Base-by-base conservation (phyloP, 2,113 vertebrate species). In the Pterocles gutturalis region DNA sequence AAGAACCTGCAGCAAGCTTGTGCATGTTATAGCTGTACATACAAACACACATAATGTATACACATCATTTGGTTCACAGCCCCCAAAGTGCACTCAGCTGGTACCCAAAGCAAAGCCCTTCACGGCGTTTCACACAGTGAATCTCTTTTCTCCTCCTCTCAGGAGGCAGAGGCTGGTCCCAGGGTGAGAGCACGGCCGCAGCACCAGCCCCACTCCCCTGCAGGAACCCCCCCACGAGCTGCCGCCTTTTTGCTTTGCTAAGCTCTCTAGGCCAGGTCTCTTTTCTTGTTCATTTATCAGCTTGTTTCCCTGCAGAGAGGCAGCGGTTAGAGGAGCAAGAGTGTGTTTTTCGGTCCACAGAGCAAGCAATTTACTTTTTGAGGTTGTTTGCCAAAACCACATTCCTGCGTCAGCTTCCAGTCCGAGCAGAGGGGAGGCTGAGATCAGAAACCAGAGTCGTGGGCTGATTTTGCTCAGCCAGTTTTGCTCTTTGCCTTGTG, bases 281-380 rank as follows among this genome's bases (percentile, higher is more conserved):
- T 73, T 49, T 41, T 62, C 91, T 85, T 57, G 38, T 26, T 89
- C 91, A 83, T 90, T 85, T 92, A 45, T 73, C 11, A 0, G 51
- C 62, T 85, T 82, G 53, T 89, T 90, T 96, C 72, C 79, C 89
- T 89, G 87, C 89, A 85, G 77, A 88, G 95, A 66, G 69, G 72
- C 90, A 64, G 45, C 2, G 25, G 54, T 83, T 95, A 78, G 85
- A 90, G 72, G 84, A 64, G 78, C 80, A 94, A 65, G 55, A 90
- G 83, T 83, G 86, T 66, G 87, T 70, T 92, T 97, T 93, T 93
- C 38, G 66, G 87, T 94, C 91, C 79, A 19, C 62, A 72, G 94
- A 97, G 78, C 77, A 83, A 64, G 77, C 62, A 78, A 89, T 93
- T 93, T 96, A 81, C 90, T 94, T 93, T 93, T 65, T 43, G 45